Base-by-base conservation (phyloP, 2,113 vertebrate species). In the Pterocles orientalis region DNA sequence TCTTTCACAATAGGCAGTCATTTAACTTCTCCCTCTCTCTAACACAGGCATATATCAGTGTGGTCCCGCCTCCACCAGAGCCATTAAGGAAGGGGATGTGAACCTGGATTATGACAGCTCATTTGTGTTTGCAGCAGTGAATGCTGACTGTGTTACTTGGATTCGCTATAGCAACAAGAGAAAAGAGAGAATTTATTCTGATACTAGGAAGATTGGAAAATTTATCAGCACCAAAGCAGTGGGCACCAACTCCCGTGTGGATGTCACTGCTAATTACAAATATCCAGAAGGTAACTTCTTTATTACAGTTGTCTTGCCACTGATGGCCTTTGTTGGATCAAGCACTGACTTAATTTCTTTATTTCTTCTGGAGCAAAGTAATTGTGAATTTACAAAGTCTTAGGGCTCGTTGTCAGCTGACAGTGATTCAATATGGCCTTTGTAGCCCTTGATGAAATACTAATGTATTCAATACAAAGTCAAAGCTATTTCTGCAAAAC, bases 151-250 rank as follows among this genome's bases (percentile, higher is more conserved):
- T 4, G 94, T 98, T 4, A 96, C 97, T 31, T 99, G 99, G 99
- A 76, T 98, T 93, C 92, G 97, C 6, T 72, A 96, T 0, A 87
- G 86, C 14, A 97, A 98, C 8, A 98, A 97, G 14, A 97, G 86
- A 77, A 97, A 79, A 75, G 96, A 98, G 94, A 97, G 97, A 82
- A 86, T 98, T 91, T 95, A 90, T 69, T 97, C 97, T 31, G 76
- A 98, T 10, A 95, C 91, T 43, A 97, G 53, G 64, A 96, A 97
- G 79, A 97, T 98, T 6, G 97, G 98, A 62, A 98, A 97, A 90
- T 94, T 94, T 19, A 98, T 99, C 94, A 99, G 99, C 95, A 99
- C 99, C 82, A 99, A 99, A 98, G 95, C 97, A 45, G 97, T 98
- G 10, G 98, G 98, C 57, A 97, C 58, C 11, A 91, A 98, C 8